phyloP scores from a whole-genome alignment of 2,797 vertebrate genomes.

The Squalus acanthias region DNA sequence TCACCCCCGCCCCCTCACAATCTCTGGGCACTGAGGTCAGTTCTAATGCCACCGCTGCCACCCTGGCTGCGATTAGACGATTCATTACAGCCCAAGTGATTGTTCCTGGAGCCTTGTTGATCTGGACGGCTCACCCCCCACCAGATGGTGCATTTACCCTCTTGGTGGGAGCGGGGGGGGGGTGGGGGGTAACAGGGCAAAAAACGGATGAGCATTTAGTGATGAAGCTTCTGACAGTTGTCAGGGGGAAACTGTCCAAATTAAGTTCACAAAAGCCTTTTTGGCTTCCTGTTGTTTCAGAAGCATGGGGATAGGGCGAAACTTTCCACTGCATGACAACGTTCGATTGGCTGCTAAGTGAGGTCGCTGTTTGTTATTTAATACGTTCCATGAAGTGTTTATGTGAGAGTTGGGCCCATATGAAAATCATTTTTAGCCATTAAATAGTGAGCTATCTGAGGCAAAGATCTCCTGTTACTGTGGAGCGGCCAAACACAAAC shows the following conservation, averaged over 20 bases:
- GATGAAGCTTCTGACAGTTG: neutral
- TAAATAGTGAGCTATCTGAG: neutral
- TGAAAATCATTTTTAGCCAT: conserved; percentile 22
- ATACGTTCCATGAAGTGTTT: neutral
- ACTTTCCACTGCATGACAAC: neutral
- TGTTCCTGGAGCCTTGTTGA: neutral
- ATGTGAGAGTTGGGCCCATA: neutral
- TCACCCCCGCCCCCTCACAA: neutral
- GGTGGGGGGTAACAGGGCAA: neutral
- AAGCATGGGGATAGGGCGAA: neutral
- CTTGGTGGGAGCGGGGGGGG: neutral
- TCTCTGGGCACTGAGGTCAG: too few species aligned
- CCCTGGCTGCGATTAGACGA: neutral
- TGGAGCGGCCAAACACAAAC: neutral
- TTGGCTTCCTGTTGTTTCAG: neutral
- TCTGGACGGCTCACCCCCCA: neutral
- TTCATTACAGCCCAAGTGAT: neutral
- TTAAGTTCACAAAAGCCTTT: neutral
- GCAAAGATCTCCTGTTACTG: conserved; percentile 17
- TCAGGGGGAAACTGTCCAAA: neutral
- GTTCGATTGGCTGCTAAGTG: neutral
- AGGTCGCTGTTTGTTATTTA: neutral
- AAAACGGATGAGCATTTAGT: too few species aligned
- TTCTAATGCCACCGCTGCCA: neutral
- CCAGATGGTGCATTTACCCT: neutral